Evolutionary conservation across 2,888 invertebrate species (phyloP).

Genomic region (Thelaira solivaga): DNA sequence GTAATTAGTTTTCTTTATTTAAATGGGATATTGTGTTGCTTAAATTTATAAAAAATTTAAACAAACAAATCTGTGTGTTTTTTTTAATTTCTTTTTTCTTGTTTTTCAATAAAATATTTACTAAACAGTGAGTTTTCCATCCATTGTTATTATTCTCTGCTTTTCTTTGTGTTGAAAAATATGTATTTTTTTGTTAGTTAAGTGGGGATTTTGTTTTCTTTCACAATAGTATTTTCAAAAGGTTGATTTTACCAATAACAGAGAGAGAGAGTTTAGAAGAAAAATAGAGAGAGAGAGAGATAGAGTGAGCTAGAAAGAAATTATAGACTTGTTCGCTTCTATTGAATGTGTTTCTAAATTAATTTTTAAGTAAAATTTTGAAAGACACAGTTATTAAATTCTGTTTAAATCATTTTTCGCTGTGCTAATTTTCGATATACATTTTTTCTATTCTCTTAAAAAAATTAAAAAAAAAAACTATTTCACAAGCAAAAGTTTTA

Average conservation of each 20-base stretch:
- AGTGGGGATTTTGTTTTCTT: slow-evolving; percentile 29
- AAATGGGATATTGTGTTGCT: slow-evolving; percentile 42
- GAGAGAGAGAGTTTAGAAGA: slow-evolving; percentile 2
- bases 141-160: slow-evolving; percentile 31
- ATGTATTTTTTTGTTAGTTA: slow-evolving; percentile 18
- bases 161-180: slow-evolving; percentile 45
- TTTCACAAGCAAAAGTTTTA: slow-evolving; percentile 18
- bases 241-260: slow-evolving; percentile 36
- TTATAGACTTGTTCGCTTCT: slow-evolving; percentile 13
- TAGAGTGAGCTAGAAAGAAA: no score
- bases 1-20: slow-evolving; percentile 49
- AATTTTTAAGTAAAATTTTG: slow-evolving; percentile 58
- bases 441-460: slow-evolving; percentile 40
- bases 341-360: slow-evolving; percentile 28
- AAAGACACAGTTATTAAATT: slow-evolving; percentile 62
- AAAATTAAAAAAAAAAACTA: slow-evolving; percentile 22
- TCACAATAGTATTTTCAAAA: slow-evolving; percentile 38
- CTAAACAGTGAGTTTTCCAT: slow-evolving; percentile 57
- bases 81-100: slow-evolving; percentile 6
- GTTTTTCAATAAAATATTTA: slow-evolving; percentile 54
- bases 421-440: slow-evolving; percentile 72
- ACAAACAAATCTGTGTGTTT: slow-evolving; percentile 41
- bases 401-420: slow-evolving; percentile 67
- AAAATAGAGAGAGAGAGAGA: slow-evolving; percentile 8
- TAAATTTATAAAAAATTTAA: slow-evolving; percentile 61